Percentiles rank a stretch among this genome's conserved stretches.
Evolutionary conservation across 2,797 vertebrate genomes (phyloP).

Genomic region (Apogon talboti): DNA sequence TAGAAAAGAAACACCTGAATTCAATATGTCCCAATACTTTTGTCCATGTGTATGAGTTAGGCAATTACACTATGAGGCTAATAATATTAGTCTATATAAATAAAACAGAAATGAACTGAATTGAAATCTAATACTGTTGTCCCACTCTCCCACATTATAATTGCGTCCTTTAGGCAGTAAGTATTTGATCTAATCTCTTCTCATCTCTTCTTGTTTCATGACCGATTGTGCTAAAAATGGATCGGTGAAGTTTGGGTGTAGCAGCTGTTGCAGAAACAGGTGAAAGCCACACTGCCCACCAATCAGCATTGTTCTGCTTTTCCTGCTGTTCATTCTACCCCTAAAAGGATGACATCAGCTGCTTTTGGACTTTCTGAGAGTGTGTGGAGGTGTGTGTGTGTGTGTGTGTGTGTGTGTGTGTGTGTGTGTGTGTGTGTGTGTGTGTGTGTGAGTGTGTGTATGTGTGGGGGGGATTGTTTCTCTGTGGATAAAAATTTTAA

Average conservation of each 20-base stretch:
- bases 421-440: too few relatives aligned
- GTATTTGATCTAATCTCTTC: neutral
- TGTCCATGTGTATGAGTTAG: too few relatives aligned
- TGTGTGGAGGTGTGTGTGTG: conserved; percentile 1
- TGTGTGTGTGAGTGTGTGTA: too few relatives aligned
- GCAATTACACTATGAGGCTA: too few relatives aligned
- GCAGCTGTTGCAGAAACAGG: conserved; percentile 69
- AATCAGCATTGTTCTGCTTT: conserved; percentile 23
- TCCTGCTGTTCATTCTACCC: conserved; percentile 4
- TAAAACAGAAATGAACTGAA: too few relatives aligned
- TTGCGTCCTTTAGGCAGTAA: too few relatives aligned
- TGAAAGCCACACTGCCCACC: conserved; percentile 49
- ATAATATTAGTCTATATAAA: too few relatives aligned
- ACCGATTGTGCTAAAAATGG: conserved; percentile 52
- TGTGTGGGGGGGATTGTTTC: conserved; percentile 1
- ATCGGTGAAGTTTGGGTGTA: conserved; percentile 39
- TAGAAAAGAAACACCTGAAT: too few relatives aligned
- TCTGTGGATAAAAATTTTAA: conserved; percentile 12
- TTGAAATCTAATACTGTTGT: too few relatives aligned
- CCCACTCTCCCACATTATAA: too few relatives aligned
- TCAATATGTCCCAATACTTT: too few relatives aligned
- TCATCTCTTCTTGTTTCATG: neutral
- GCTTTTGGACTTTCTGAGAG: conserved; percentile 19
- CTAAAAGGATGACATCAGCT: conserved; percentile 18
- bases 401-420: too few relatives aligned